Base-by-base conservation (phyloP, 2,888 invertebrate species). In the Cheiracanthium punctorium region DNA sequence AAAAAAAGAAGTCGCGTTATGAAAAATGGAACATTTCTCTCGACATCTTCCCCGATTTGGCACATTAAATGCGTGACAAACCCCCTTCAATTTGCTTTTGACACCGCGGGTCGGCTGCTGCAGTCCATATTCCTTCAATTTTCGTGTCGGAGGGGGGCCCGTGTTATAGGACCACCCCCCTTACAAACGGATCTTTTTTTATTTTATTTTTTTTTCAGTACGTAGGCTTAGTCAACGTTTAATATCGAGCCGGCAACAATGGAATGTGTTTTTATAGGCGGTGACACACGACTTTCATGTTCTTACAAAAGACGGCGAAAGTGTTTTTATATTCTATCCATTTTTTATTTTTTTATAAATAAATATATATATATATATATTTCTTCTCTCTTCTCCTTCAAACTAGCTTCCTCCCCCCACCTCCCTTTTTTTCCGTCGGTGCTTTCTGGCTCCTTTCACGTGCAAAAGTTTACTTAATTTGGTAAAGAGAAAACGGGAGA, bases 21-120 rank as follows among this genome's bases (percentile, higher is more conserved):
- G 58, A 58, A 58, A 58, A 58, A 58, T 58, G 58, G 58, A 58
- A 58, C 12, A 58, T 24, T 58, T 48, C 12, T 24, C 58, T n/a
- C 58, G 58, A 58, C 58, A 58, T 58, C 58, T 58, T 24, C 58
- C 58, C 24, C 58, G 58, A 24, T 58, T 58, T 58, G 58, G 58
- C 20, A 58, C 58, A 58, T 58, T 58, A 58, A 58, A 58, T 58
- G 58, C 58, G 58, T 24, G 58, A 58, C 58, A 58, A 58, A 58
- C 58, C 58, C 58, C 58, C 58, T 58, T 58, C 58, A 58, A 58
- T 58, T 58, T 58, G 58, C 58, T 58, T 58, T 58, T 58, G 58
- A 58, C 58, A 58, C 58, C 58, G 58, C 58, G 58, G 58, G 58
- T 58, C 24, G 58, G 58, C 58, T 24, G 20, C 24, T 17, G 5